Conservation (phyloP, 2,888 invertebrate species). For the Glaucopsyche alexis region DNA sequence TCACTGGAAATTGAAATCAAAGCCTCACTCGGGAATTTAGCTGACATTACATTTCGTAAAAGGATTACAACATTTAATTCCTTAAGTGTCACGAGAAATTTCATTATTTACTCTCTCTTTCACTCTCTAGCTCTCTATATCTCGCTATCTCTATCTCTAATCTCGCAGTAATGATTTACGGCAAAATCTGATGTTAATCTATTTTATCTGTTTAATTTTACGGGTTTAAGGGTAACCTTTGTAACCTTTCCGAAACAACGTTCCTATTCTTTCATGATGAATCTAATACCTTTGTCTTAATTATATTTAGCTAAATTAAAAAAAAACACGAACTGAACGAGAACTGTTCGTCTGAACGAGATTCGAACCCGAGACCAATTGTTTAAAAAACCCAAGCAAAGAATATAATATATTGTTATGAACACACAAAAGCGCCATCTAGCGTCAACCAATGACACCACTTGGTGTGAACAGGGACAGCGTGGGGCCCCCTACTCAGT, state of each 20-base stretch:
- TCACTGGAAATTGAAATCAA: background rate
- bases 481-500: no score
- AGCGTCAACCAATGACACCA: no score
- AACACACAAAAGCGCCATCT: no score
- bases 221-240: background rate
- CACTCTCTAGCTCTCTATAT: background rate
- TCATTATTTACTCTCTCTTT: background rate
- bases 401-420: no score
- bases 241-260: background rate
- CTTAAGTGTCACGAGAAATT: background rate
- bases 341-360: no score
- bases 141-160: background rate
- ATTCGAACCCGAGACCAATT: no score
- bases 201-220: background rate
- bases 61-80: slow-evolving; percentile 10
- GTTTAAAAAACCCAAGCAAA: no score
- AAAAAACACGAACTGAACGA: no score
- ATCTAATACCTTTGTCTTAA: background rate
- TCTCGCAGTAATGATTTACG: background rate
- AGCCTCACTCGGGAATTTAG: background rate
- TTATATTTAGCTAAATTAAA: background rate
- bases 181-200: background rate
- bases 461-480: no score
- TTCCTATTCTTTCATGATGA: background rate
- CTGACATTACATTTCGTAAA: slow-evolving; percentile 8